A percentile compares a stretch with the other conserved stretches of the same genome.
Conservation (phyloP, 2,113 vertebrate species). For the Psettodes erumei region DNA sequence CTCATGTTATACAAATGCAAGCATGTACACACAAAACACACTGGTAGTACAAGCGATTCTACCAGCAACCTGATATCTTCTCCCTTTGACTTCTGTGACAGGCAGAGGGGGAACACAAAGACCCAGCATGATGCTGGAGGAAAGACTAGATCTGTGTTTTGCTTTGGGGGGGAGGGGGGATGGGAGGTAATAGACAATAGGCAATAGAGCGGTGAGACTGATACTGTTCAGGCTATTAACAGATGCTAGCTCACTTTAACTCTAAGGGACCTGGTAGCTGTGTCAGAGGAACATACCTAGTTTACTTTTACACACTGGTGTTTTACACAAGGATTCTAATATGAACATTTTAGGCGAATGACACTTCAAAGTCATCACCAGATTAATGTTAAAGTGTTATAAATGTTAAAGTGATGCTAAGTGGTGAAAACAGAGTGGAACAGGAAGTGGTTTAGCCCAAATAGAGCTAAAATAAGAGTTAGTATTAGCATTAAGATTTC, state of each 20-base stretch:
- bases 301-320: neutral
- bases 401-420: too few relatives aligned
- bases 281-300: conserved; percentile 13
- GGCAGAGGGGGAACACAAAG: conserved; percentile 44
- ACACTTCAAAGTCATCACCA: neutral
- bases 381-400: neutral
- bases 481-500: neutral
- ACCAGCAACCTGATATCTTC: conserved; percentile 47
- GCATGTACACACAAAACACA: conserved; percentile 10
- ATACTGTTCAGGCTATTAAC: conserved; percentile 61
- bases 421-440: neutral
- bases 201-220: conserved; percentile 48
- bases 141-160: conserved; percentile 64
- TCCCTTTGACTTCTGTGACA: conserved; percentile 21
- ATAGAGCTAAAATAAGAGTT: neutral
- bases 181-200: too few relatives aligned
- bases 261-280: conserved; percentile 11
- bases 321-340: neutral
- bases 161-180: neutral
- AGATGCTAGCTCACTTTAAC: conserved; percentile 50
- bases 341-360: neutral
- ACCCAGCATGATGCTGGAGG: conserved; percentile 27
- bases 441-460: neutral
- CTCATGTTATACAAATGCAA: conserved; percentile 16
- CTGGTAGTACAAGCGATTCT: conserved; percentile 15